Evolutionary conservation across 2,113 vertebrate species (phyloP).

Genomic region (Gavialis gangeticus): DNA sequence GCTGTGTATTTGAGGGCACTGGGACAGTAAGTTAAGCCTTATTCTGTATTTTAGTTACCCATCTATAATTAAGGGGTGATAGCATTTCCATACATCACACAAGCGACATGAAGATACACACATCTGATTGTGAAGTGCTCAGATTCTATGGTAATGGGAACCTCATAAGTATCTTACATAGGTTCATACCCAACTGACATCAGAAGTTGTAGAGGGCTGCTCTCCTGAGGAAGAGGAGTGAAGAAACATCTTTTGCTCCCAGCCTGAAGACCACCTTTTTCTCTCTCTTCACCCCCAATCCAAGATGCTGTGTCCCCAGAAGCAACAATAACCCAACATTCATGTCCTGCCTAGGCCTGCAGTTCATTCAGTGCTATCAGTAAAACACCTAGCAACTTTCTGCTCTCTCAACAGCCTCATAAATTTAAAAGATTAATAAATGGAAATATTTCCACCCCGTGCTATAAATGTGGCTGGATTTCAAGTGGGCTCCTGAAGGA

Average conservation of each 20-base stretch:
- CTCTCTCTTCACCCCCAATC: not conserved
- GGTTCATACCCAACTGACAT: not conserved
- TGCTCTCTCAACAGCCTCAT: not conserved
- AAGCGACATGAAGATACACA: not conserved
- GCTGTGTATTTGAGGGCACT: no score
- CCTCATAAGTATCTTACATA: not conserved
- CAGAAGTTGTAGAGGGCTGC: no score
- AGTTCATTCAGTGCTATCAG: not conserved
- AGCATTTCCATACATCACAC: not conserved
- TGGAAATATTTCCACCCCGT: not conserved
- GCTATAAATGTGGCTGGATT: not conserved
- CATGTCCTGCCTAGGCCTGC: not conserved
- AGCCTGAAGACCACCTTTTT: not conserved
- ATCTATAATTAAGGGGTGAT: not conserved
- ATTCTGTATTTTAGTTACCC: not conserved
- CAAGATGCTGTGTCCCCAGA: not conserved
- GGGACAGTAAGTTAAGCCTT: not conserved
- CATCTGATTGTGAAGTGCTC: not conserved
- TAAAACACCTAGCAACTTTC: not conserved
- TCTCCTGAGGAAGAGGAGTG: not conserved
- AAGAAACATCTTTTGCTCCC: not conserved
- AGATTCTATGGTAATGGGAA: not conserved
- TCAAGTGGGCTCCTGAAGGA: not conserved
- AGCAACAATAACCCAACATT: not conserved
- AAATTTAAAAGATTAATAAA: not conserved